Conservation (phyloP, 1,140 invertebrate species). For the Tetragnatha versicolor region DNA sequence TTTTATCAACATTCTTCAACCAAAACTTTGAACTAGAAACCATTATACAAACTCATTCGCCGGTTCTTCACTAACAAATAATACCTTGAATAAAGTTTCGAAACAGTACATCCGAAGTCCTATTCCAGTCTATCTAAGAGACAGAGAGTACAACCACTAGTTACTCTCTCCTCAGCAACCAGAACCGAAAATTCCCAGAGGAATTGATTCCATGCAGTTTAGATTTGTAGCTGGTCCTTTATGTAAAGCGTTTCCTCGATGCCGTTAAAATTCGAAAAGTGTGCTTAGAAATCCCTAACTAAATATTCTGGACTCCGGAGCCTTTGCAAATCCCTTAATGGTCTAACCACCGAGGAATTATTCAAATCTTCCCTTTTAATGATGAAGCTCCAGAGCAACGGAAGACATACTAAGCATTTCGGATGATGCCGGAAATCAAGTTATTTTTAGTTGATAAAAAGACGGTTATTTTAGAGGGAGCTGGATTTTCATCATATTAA, state of each 20-base stretch:
- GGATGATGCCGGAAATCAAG: neutral
- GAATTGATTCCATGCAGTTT: neutral
- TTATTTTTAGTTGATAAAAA: no score
- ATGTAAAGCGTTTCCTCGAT: conserved; percentile 30
- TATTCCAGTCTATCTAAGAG: no score
- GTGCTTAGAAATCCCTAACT: conserved; percentile 45
- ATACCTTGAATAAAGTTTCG: no score
- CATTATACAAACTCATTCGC: no score
- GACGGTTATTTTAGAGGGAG: no score
- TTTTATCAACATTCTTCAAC: no score
- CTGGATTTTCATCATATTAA: no score
- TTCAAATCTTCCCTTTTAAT: conserved; percentile 50
- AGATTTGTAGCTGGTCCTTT: conserved; percentile 25
- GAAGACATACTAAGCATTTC: neutral
- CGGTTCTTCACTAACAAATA: no score
- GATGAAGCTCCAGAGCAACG: neutral
- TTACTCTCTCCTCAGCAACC: neutral
- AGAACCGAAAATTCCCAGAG: neutral
- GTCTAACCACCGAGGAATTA: conserved; percentile 41
- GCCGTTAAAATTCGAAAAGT: conserved; percentile 42
- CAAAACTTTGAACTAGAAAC: no score
- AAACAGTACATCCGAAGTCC: no score
- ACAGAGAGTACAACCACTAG: no score
- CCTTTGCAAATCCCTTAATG: conserved; percentile 49
- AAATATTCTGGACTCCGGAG: conserved; percentile 41